Percentiles rank a stretch among this genome's conserved stretches.
phyloP scores from a whole-genome alignment of 2,113 vertebrate genomes.

The Narcine bancroftii region DNA sequence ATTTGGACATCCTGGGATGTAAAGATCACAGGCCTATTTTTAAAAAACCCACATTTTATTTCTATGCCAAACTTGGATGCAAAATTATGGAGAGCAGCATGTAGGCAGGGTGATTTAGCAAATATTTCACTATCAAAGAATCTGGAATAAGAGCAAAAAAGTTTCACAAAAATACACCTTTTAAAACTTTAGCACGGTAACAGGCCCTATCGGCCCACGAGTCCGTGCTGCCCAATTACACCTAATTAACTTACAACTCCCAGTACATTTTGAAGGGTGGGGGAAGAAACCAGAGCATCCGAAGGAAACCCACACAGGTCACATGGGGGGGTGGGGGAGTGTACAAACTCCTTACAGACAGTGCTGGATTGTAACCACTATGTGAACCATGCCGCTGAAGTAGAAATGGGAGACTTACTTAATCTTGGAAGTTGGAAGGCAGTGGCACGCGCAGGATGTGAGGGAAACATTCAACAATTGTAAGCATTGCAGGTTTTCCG shows the following conservation, averaged over 20 bases:
- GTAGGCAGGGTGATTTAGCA: neutral
- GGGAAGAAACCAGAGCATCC: too few relatives aligned
- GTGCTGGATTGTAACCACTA: too few relatives aligned
- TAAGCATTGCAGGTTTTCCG: neutral
- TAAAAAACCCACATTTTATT: neutral
- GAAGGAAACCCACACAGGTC: too few relatives aligned
- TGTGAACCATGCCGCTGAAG: too few relatives aligned
- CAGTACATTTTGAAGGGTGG: too few relatives aligned
- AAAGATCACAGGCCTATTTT: neutral
- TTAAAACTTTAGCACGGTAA: too few relatives aligned
- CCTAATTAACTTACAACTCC: too few relatives aligned
- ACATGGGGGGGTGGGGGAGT: too few relatives aligned
- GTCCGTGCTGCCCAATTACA: too few relatives aligned
- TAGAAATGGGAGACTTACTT: neutral
- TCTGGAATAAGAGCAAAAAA: neutral
- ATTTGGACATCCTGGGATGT: too few relatives aligned
- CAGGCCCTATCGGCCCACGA: too few relatives aligned
- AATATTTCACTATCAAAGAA: neutral
- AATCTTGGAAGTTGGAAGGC: neutral
- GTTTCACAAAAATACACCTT: neutral
- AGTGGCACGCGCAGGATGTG: neutral
- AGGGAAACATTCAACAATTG: neutral
- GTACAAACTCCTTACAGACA: too few relatives aligned
- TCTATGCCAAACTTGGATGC: neutral
- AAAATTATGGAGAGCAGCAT: neutral